phyloP scores from a whole-genome alignment of 2,113 vertebrate genomes.

The Cynopterus brachyotis region DNA sequence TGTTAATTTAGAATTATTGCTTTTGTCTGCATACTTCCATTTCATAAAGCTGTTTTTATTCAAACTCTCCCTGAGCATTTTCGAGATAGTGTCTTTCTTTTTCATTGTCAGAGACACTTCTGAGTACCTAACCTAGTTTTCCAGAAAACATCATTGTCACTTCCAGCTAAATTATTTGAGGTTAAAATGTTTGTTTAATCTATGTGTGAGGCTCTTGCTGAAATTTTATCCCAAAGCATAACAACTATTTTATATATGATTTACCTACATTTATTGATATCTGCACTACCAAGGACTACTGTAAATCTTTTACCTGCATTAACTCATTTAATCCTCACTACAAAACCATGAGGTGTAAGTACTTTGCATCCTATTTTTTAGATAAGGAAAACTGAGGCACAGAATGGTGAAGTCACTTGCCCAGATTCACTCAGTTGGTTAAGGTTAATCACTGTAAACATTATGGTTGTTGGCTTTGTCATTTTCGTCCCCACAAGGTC shows the following conservation, averaged over 20 bases:
- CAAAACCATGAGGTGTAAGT: neutral
- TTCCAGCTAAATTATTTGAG: slow-evolving; percentile 28
- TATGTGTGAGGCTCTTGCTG: neutral
- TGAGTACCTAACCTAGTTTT: slow-evolving; percentile 32
- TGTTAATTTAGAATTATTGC: neutral
- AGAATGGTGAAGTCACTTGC: neutral
- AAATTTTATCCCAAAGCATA: neutral
- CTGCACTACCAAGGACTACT: neutral
- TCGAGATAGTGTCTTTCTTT: neutral
- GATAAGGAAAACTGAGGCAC: neutral
- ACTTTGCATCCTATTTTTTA: neutral
- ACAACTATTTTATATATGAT: neutral
- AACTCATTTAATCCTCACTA: neutral
- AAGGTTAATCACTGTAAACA: neutral
- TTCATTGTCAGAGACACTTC: neutral
- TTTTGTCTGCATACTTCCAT: neutral
- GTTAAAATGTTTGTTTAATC: neutral
- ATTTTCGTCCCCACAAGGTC: neutral
- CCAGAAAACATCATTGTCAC: neutral
- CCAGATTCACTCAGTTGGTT: neutral
- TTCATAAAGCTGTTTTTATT: neutral
- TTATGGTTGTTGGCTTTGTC: neutral
- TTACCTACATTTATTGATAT: neutral
- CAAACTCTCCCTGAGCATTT: neutral
- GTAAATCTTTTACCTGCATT: neutral